Conservation (phyloP, 1,140 invertebrate genomes). For the Meloidogyne exigua region DNA sequence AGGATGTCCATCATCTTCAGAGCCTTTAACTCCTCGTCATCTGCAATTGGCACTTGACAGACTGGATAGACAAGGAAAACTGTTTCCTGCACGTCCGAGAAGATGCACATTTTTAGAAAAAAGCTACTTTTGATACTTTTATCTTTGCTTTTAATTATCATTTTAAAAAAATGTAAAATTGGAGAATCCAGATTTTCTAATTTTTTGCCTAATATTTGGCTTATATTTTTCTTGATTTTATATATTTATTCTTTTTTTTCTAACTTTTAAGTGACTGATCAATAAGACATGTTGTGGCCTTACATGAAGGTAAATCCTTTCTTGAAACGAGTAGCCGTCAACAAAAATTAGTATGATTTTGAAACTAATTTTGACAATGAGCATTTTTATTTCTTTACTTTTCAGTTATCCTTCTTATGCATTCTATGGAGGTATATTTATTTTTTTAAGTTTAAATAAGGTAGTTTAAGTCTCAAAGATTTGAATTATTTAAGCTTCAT, state of each 20-base stretch:
- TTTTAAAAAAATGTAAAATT: too few species aligned
- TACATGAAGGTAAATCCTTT: not conserved
- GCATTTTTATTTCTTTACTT: not conserved
- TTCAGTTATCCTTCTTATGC: conserved; percentile 16
- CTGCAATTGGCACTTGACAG: conserved; percentile 33
- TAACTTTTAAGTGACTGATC: not conserved
- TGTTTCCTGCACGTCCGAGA: conserved; percentile 39
- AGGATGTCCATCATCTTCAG: not conserved
- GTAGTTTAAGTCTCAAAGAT: too few species aligned
- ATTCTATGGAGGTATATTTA: not conserved
- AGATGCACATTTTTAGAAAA: conserved; percentile 14
- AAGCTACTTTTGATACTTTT: conserved; percentile 18
- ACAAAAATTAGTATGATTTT: conserved; percentile 16
- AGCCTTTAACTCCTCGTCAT: conserved; percentile 38
- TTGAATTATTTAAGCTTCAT: too few species aligned
- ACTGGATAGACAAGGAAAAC: conserved; percentile 36
- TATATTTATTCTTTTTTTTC: not conserved
- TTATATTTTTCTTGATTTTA: not conserved
- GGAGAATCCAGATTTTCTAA: too few species aligned
- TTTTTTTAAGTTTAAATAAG: not conserved
- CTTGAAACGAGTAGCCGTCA: conserved; percentile 9
- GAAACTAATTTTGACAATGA: not conserved
- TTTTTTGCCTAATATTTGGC: too few species aligned
- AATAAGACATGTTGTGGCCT: not conserved
- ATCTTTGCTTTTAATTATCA: not conserved